Evolutionary conservation across 1,140 invertebrate species (phyloP).

Genomic region (Ladona fulva): DNA sequence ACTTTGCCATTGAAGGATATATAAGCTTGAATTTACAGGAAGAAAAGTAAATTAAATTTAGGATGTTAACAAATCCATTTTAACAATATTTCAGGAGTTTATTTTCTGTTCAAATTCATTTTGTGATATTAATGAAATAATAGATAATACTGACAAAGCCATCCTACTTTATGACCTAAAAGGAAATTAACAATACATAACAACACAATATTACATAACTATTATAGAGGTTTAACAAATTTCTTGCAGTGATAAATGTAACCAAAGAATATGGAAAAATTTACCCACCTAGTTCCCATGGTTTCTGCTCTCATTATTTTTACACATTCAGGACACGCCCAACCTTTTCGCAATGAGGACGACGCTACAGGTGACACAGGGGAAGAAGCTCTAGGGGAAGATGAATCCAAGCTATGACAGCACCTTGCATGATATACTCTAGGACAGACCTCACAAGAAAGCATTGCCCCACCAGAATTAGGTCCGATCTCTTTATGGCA

Average conservation of each 20-base stretch:
- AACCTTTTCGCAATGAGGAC: background rate
- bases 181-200: too few relatives aligned
- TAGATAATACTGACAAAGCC: too few relatives aligned
- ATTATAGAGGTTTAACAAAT: too few relatives aligned
- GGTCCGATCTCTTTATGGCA: background rate
- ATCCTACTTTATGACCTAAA: too few relatives aligned
- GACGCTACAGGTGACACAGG: background rate
- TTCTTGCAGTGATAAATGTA: background rate
- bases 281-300: background rate
- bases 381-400: background rate
- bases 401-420: background rate
- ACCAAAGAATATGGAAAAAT: slow-evolving; percentile 14
- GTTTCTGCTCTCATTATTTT: slow-evolving; percentile 11
- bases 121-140: too few relatives aligned
- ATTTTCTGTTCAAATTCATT: too few relatives aligned
- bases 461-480: background rate
- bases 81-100: too few relatives aligned
- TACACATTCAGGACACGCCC: background rate
- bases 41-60: too few relatives aligned
- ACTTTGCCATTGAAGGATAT: too few relatives aligned
- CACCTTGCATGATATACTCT: background rate
- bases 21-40: too few relatives aligned
- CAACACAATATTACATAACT: too few relatives aligned
- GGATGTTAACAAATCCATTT: too few relatives aligned
- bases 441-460: background rate